Base-by-base conservation (phyloP, 1,140 invertebrate genomes). In the Wasmannia auropunctata region DNA sequence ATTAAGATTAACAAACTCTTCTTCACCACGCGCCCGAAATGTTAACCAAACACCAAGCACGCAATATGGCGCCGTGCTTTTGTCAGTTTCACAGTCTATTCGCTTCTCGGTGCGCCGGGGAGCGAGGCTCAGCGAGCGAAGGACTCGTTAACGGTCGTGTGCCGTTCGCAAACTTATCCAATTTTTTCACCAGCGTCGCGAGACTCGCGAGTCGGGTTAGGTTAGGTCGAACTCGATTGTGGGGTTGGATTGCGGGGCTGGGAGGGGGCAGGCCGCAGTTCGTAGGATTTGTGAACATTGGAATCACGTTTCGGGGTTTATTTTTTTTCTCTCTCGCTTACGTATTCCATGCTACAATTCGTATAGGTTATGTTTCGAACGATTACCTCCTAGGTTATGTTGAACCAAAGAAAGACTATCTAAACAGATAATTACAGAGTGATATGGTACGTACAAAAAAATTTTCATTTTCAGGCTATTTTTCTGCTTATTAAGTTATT, bases 41-140 rank as follows among this genome's bases (percentile, higher is more conserved):
- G 90, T 89, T 92, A 94, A 93, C 92, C 92, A 95, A 95, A 95
- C 94, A 95, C 94, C n/a, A 94, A 94, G 92, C 94, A 93, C 70
- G 91, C 94, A 95, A 95, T 95, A 95, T 95, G 95, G 95, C 95
- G 95, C 93, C 92, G 87, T 81, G 91, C 92, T 94, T 95, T 95
- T 95, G 94, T 95, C 92, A 92, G 90, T 93, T 92, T 92, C 93
- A 93, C 91, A 93, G 92, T 89, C 91, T 91, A 87, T 76, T 88
- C 85, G 54, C 80, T 60, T 85, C 60, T 69, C n/a, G 34, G n/a
- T 58, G 14, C 46, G 8, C 51, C 43, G 22, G 62, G n/a, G 79
- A 54, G 8, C 22, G 11, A 58, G 8, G n/a, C 0, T 1, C 43
- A 8, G 43, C 8, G 54, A 56, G 28, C 49, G 51, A 83, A 69